Percentiles rank a stretch among this genome's conserved stretches.
Conservation (phyloP, 1,140 invertebrate species). For the Penaeus indicus region DNA sequence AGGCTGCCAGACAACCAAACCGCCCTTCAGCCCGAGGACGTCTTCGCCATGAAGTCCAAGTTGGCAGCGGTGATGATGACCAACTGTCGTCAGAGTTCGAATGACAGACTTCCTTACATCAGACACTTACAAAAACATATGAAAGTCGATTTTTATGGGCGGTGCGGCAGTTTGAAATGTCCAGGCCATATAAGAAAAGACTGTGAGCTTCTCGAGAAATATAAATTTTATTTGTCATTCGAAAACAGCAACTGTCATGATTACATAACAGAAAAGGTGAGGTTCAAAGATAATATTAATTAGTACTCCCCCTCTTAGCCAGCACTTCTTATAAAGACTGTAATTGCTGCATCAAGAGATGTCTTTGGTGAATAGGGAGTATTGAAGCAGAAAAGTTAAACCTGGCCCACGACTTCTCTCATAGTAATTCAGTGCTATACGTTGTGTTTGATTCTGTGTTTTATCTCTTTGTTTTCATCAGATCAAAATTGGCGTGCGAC, state of each 20-base stretch:
- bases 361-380: not conserved
- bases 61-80: slow-evolving; percentile 76
- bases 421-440: too few relatives aligned
- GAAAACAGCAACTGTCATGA: slow-evolving; percentile 81
- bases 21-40: not conserved
- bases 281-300: not conserved
- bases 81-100: slow-evolving; percentile 74
- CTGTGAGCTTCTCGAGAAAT: slow-evolving; percentile 74
- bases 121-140: slow-evolving; percentile 74
- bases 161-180: slow-evolving; percentile 72
- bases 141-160: slow-evolving; percentile 76
- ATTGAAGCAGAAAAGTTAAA: too few relatives aligned
- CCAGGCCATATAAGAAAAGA: slow-evolving; percentile 75
- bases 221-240: slow-evolving; percentile 83
- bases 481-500: too few relatives aligned
- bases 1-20: slow-evolving; percentile 41
- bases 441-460: too few relatives aligned
- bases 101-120: slow-evolving; percentile 76
- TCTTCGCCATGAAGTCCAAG: slow-evolving; percentile 54
- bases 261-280: slow-evolving; percentile 79
- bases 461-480: too few relatives aligned
- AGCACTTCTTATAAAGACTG: slow-evolving; percentile 30
- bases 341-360: too few relatives aligned
- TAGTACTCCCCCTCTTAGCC: not conserved
- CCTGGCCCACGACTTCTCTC: too few relatives aligned